Evolutionary conservation across 2,797 vertebrate genomes (phyloP), one percentile per base, ranked within the genome.

Genomic region (Molothrus ater): DNA sequence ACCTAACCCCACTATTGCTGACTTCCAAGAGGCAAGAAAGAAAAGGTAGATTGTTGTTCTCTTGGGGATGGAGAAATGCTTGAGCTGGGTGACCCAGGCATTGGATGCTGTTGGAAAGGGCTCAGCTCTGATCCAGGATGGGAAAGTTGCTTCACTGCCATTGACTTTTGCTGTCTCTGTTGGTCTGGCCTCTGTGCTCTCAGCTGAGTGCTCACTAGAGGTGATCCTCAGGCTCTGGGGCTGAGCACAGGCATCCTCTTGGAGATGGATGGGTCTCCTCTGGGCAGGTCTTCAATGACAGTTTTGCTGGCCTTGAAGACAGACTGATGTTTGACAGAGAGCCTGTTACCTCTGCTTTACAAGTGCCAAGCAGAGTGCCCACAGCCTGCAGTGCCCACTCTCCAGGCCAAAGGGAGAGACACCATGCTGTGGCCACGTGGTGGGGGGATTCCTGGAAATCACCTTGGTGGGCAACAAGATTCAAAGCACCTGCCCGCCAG

Each of bases 381-480:
- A 12, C 36, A 80, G 24, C 45, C 38, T n/a, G 31, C 26, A 29
- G 40, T 43, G 50, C 9, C n/a, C 31, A 26, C 7, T 18, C 11
- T 29, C 19, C 1, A 1, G 18, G 9, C 7, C 10, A n/a, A 73
- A 75, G 60, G 1, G 2, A 32, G 31, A 21, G 17, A 45, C 51
- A 78, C 16, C 15, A 31, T 0, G 2, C 38, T 76, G 71, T 4
- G 13, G 28, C 17, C 50, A 38, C 0, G 0, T 25, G 1, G 0
- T 1, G 8, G 0, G 10, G 3, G 15, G 8, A 40, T 36, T 64
- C 24, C n/a, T 76, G 61, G 57, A 45, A 21, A 25, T 11, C 17
- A 26, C 56, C 29, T 60, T 51, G n/a, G 6, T 40, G 32, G 25
- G 24, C 34, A 86, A 32, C 29, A 69, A 60, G 18, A 12, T 75